A percentile compares a stretch with the other conserved stretches of the same genome.
These are phyloP conservation scores for Neoscelio sp. DNA, from an alignment of 2,888 invertebrate genomes.

Conservation along the genomic window DNA sequence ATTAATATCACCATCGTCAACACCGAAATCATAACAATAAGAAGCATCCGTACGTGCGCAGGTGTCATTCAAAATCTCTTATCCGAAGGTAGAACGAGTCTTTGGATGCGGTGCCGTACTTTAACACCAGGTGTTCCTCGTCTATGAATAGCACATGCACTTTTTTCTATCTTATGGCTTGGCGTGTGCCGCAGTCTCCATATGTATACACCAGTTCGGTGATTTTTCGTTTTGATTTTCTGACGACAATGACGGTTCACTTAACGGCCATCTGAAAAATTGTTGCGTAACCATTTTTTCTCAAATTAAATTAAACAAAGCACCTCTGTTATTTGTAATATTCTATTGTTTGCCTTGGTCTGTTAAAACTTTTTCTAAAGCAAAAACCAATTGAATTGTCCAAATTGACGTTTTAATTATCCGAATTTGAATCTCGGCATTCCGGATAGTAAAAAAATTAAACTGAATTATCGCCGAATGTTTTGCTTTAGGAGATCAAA, in stretches of 20 bases:
- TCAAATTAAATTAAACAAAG: constrained; percentile 52
- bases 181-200: constrained; percentile 49
- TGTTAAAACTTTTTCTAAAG: too few relatives aligned
- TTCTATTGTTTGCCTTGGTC: too few relatives aligned
- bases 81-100: constrained; percentile 63
- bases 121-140: constrained; percentile 59
- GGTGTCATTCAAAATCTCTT: constrained; percentile 57
- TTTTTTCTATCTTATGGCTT: constrained; percentile 55
- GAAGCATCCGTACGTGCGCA: constrained; percentile 26
- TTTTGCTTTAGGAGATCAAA: too few relatives aligned
- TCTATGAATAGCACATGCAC: constrained; percentile 65
- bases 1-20: neutral
- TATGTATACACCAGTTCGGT: constrained; percentile 17
- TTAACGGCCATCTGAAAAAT: constrained; percentile 14
- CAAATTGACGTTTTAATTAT: constrained; percentile 44
- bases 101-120: constrained; percentile 46
- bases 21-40: neutral
- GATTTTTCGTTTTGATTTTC: constrained; percentile 60
- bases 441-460: constrained; percentile 15
- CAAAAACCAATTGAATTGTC: constrained; percentile 5
- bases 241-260: constrained; percentile 41
- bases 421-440: constrained; percentile 45
- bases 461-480: constrained; percentile 29
- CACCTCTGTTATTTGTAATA: constrained; percentile 24
- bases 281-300: constrained; percentile 43